phyloP scores from a whole-genome alignment of 2,888 invertebrate species.

The Bruchidius siliquastri region DNA sequence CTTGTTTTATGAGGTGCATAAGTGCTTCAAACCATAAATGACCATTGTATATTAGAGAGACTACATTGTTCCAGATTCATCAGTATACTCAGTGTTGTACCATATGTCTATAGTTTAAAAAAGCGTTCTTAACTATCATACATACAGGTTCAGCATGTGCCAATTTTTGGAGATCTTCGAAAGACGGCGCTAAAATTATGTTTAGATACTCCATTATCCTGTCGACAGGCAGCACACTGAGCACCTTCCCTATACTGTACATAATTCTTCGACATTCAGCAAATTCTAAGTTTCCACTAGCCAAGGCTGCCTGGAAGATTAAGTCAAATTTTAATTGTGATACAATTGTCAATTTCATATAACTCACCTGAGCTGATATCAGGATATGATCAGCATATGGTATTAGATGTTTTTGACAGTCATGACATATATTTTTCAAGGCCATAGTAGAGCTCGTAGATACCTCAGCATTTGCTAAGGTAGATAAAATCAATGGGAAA shows the following conservation, averaged over 20 bases:
- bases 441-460: conserved; percentile 82
- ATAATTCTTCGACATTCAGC: conserved; percentile 69
- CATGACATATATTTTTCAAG: conserved; percentile 79
- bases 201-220: conserved; percentile 67
- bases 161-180: conserved; percentile 57
- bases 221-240: conserved; percentile 61
- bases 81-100: no score
- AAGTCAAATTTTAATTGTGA: background rate
- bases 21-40: no score
- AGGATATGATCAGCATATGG: conserved; percentile 75
- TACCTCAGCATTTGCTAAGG: conserved; percentile 61
- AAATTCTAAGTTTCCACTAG: conserved; percentile 56
- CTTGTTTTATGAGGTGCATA: no score
- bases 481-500: conserved; percentile 64
- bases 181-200: conserved; percentile 62
- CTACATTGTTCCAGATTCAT: no score
- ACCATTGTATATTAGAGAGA: no score
- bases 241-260: conserved; percentile 69
- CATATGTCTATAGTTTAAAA: no score
- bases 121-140: background rate
- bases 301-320: conserved; percentile 49
- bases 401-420: conserved; percentile 70
- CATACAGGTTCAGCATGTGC: conserved; percentile 50
- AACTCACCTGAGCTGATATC: conserved; percentile 58
- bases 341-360: background rate